These are phyloP conservation scores for Anguilla megastoma DNA, from an alignment of 2,797 vertebrate genomes.

Conservation along the genomic window DNA sequence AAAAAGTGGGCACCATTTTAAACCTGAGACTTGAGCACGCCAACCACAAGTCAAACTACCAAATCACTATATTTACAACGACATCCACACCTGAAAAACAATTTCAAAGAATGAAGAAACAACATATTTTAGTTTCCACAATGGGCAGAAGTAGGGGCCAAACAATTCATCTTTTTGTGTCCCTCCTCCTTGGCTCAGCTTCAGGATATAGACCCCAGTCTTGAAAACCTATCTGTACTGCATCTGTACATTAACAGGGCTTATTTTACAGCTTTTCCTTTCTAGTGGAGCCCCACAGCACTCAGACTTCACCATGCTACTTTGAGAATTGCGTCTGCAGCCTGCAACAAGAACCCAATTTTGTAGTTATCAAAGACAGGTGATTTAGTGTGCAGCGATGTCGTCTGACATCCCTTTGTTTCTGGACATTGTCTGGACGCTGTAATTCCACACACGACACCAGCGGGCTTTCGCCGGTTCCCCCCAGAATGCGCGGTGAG, in stretches of 20 bases:
- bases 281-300: background rate
- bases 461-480: slow-evolving; percentile 32
- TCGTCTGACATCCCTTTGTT: slow-evolving; percentile 21
- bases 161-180: background rate
- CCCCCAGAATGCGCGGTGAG: slow-evolving; percentile 31
- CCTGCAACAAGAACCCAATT: slow-evolving; percentile 57
- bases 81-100: background rate
- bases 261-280: slow-evolving; percentile 32
- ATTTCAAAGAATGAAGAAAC: background rate
- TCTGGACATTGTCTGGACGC: slow-evolving; percentile 27
- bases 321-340: slow-evolving; percentile 51
- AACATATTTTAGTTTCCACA: background rate
- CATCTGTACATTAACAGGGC: background rate
- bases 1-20: no score
- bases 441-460: slow-evolving; percentile 58
- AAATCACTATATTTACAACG: background rate
- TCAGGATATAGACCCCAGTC: background rate
- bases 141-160: background rate
- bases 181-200: background rate
- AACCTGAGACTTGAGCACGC: no score
- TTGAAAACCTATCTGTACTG: background rate
- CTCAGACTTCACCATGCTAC: slow-evolving; percentile 45
- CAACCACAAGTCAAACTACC: background rate
- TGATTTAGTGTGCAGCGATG: slow-evolving; percentile 60
- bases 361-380: slow-evolving; percentile 54